Conservation (phyloP, 2,113 vertebrate species). For the Crocuta crocuta region DNA sequence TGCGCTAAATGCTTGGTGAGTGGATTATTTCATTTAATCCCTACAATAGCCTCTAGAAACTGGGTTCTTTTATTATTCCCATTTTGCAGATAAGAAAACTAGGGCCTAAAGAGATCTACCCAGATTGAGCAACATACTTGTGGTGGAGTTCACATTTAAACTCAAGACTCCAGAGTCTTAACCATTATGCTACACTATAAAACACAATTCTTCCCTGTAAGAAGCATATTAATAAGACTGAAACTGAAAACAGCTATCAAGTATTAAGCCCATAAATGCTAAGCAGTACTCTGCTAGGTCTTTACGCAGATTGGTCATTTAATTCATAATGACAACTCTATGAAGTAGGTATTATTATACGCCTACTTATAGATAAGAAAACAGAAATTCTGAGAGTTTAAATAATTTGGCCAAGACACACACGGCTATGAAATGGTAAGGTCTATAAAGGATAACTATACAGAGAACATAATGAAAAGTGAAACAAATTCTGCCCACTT, state of each 20-base stretch:
- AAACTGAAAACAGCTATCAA: neutral
- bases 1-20: neutral
- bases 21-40: neutral
- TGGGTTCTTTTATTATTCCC: neutral
- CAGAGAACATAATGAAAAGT: neutral
- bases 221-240: conserved; percentile 2
- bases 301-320: conserved; percentile 28
- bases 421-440: conserved; percentile 12
- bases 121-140: neutral
- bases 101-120: neutral
- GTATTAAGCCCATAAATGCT: neutral
- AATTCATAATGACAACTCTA: neutral
- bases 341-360: neutral
- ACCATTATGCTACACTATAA: neutral
- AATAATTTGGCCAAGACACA: neutral
- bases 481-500: neutral
- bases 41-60: neutral
- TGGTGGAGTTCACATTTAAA: neutral
- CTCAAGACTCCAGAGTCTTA: neutral
- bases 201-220: neutral
- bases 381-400: conserved; percentile 38
- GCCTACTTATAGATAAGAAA: neutral
- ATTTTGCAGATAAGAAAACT: conserved; percentile 35
- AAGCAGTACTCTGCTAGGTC: neutral
- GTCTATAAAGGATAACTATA: neutral